Conservation (phyloP, 2,797 vertebrate genomes). For the Acanthurus lineatus region DNA sequence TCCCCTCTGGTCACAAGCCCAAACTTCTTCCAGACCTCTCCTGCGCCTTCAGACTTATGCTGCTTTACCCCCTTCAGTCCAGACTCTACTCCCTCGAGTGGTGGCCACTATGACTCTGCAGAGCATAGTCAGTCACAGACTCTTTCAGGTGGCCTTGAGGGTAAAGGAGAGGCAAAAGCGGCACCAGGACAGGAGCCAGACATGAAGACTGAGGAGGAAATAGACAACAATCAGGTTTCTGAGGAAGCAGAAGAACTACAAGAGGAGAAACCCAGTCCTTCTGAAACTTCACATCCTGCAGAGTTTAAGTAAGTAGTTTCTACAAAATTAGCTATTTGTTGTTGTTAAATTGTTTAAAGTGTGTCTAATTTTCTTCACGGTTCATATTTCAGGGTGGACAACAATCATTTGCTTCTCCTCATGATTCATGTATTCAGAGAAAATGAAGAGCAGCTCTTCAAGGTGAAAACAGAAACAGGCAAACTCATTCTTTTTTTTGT, state of each 20-base stretch:
- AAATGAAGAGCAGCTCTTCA: slow-evolving; percentile 97
- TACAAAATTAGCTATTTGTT: neutral
- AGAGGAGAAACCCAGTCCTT: slow-evolving; percentile 81
- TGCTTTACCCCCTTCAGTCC: slow-evolving; percentile 94
- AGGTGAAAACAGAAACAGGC: slow-evolving; percentile 80
- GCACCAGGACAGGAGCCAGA: slow-evolving; percentile 62
- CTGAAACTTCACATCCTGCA: slow-evolving; percentile 88
- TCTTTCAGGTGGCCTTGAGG: slow-evolving; percentile 91
- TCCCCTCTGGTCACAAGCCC: slow-evolving; percentile 52
- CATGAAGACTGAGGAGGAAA: slow-evolving; percentile 45
- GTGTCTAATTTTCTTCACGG: slow-evolving; percentile 32
- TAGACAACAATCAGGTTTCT: slow-evolving; percentile 11
- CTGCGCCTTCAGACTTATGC: slow-evolving; percentile 91
- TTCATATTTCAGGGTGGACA: slow-evolving; percentile 91
- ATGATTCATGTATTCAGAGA: slow-evolving; percentile 99
- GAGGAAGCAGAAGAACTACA: slow-evolving; percentile 78
- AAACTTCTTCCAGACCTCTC: slow-evolving; percentile 85
- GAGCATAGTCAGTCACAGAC: slow-evolving; percentile 91
- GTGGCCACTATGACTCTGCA: slow-evolving; percentile 96
- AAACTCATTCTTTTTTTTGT: neutral
- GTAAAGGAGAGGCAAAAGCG: slow-evolving; percentile 84
- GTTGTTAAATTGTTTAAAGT: neutral
- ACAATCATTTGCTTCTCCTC: slow-evolving; percentile 95
- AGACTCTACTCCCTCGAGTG: slow-evolving; percentile 91
- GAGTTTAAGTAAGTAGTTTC: slow-evolving; percentile 91